These are phyloP conservation scores for Vireo altiloquus DNA, from an alignment of 2,113 vertebrate species.

Conservation along the genomic window DNA sequence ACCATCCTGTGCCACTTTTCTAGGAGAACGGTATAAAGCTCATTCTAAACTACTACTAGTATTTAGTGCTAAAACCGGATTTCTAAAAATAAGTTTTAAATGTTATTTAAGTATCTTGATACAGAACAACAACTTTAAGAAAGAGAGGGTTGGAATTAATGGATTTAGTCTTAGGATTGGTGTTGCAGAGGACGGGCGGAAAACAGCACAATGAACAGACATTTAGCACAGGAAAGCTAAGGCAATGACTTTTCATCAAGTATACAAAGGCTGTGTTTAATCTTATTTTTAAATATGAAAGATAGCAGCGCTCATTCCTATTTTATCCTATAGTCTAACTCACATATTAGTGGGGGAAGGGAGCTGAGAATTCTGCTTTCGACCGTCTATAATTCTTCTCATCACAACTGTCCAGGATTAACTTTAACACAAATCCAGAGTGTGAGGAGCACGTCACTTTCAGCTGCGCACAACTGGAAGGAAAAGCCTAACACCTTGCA, in stretches of 20 bases:
- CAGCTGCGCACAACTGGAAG: background rate
- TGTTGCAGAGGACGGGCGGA: background rate
- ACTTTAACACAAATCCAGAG: background rate
- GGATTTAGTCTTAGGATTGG: background rate
- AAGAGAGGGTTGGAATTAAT: background rate
- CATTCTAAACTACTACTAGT: background rate
- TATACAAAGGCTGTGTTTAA: background rate
- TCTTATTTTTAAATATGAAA: background rate
- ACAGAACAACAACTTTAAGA: background rate
- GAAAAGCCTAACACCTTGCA: background rate
- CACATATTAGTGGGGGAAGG: background rate
- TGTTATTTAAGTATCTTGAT: background rate
- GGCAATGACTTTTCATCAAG: background rate
- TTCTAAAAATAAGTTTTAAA: background rate
- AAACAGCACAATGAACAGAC: background rate
- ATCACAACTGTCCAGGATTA: background rate
- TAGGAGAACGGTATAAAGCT: background rate
- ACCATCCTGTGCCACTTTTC: background rate
- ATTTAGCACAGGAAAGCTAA: background rate
- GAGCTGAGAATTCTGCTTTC: background rate
- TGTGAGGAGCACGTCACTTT: accelerated
- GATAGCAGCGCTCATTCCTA: background rate
- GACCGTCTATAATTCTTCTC: background rate
- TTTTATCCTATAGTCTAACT: background rate
- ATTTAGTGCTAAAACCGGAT: background rate